phyloP scores from a whole-genome alignment of 1,140 invertebrate species.

The Papilio helenus region DNA sequence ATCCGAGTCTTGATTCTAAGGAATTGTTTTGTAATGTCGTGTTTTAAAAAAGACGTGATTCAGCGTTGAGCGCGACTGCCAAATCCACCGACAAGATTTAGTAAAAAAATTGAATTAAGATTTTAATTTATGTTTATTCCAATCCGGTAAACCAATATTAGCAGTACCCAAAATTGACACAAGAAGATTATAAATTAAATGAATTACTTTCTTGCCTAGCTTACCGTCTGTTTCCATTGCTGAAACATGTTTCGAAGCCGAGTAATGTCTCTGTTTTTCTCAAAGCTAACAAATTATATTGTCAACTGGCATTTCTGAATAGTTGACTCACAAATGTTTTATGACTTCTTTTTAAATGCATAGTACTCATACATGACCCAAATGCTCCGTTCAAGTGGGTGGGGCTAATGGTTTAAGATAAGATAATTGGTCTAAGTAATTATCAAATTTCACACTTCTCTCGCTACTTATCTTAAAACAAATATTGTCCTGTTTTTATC shows the following conservation, averaged over 20 bases:
- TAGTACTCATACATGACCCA: constrained; percentile 54
- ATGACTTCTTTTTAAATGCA: neutral
- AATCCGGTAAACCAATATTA: neutral
- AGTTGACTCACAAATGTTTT: neutral
- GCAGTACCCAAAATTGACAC: too few species aligned
- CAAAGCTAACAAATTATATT: too few species aligned
- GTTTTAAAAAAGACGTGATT: constrained; percentile 32
- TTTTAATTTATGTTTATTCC: neutral
- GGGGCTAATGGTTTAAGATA: constrained; percentile 70
- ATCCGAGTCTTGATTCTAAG: neutral
- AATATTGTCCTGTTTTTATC: constrained; percentile 72
- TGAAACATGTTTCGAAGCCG: neutral
- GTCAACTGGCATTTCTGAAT: neutral
- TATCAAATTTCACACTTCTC: constrained; percentile 76
- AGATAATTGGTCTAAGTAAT: constrained; percentile 74
- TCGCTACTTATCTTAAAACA: constrained; percentile 70
- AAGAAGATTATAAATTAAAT: neutral
- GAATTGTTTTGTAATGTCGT: constrained; percentile 22
- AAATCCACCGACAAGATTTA: neutral
- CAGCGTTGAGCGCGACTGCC: neutral
- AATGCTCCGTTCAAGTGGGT: constrained; percentile 62
- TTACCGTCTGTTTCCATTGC: neutral
- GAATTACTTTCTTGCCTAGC: too few species aligned
- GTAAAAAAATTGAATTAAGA: neutral
- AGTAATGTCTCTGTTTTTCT: neutral